Base-by-base conservation (phyloP, 2,888 invertebrate species). In the Meloe dianella region DNA sequence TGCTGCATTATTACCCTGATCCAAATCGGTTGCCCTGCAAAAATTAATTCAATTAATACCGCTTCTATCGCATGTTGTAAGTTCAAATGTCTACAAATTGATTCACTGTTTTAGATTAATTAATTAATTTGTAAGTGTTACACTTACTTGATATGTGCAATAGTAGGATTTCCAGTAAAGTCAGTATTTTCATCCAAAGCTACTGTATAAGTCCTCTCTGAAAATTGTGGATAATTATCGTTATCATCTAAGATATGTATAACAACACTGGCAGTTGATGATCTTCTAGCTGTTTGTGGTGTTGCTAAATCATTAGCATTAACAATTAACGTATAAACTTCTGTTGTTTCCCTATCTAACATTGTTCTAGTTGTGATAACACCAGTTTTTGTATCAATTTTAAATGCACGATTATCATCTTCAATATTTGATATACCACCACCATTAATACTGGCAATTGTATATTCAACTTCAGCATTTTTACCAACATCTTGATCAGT, bases 221-320 rank as follows among this genome's bases (percentile, higher is more conserved):
- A 91, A 83, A 96, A 96, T 82, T 96, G 95, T 0, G 96, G 96
- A 82, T 95, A 95, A 82, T 96, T 96, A 84, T 96, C 96, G 78
- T 95, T 95, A 80, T 96, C 96, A 75, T 97, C 96, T 60, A 93
- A 82, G 7, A 97, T 89, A 72, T 91, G 91, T 32, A 97, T 90
- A 71, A 93, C 88, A 47, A 97, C 89, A 30, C 92, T 93, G 0
- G 96, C 93, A 51, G 75, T 93, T 68, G 95, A 92, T 0, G 94
- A 92, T 77, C 90, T 88, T 67, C 95, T 87, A 63, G 92, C 91
- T n/a, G 91, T 87, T 10, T 91, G 89, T 0, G 94, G 92, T 27
- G 89, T 90, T 0, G 95, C 93, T 80, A 93, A 91, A 80, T 98
- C 98, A 0, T 90, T 90, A 0, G 97, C 97, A 74, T 91, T 90